Base-by-base conservation (phyloP, 2,113 vertebrate genomes). In the Notarius lentiginosus region DNA sequence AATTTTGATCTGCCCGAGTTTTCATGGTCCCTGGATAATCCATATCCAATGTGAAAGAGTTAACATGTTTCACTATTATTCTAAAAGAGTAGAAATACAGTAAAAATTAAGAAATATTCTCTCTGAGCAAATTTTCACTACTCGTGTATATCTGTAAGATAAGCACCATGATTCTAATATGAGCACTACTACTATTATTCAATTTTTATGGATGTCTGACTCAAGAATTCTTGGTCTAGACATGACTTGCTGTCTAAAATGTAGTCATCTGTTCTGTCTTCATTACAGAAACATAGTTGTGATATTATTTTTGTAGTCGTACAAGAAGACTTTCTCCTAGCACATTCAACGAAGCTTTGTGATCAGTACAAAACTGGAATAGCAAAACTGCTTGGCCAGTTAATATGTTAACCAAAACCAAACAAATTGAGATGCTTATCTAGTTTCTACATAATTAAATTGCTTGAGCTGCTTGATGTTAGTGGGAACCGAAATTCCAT, bases 391-490 rank as follows among this genome's bases (percentile, higher is more conserved):
- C 24, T 61, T 76, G 2, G 24, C 27, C 47, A 24, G 73, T 79
- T 79, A 79, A 79, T 66, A 49, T 53, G 49, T 86, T 79, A 79
- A 86, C 49, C 27, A 79, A 41, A 68, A 55, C 9, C 75, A 56
- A 65, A 53, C 75, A 10, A 79, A 34, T 86, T 53, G 41, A 79
- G 76, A 79, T 86, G 6, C 41, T 68, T 53, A 86, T 86, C 75
- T 68, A 49, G 56, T 51, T 30, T 79, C 47, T 24, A 24, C 83
- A 76, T 30, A 49, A 24, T 20, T 47, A 17, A 65, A 77, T 49
- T 8, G 24, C 24, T 20, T 30, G 5, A 56, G 63, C 30, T 34
- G 7, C 41, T 11, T 68, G 76, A 80, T 47, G 12, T 80, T 80
- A n/a, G 30, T 70, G 63, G 15, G 22, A 72, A 82, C n/a, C 14